A percentile compares a stretch with the other conserved stretches of the same genome.
phyloP scores from a whole-genome alignment of 2,113 vertebrate genomes.

The Macaca mulatta region DNA sequence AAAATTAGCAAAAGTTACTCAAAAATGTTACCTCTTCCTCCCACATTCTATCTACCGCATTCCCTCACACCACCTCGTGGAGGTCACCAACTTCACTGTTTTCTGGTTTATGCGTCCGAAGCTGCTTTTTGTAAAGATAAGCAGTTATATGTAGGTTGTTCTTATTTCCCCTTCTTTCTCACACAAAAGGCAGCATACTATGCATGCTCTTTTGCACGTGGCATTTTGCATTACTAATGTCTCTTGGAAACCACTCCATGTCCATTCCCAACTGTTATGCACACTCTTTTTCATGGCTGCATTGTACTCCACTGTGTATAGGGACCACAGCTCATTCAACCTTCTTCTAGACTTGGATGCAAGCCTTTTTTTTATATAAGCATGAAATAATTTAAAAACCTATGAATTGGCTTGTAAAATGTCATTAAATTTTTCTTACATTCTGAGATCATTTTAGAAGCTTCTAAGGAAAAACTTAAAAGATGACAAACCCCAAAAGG shows the following conservation, averaged over 20 bases:
- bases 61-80: neutral
- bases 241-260: neutral
- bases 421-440: neutral
- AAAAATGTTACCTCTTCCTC: too few relatives aligned
- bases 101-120: neutral
- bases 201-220: neutral
- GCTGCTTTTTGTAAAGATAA: neutral
- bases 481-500: constrained; percentile 46
- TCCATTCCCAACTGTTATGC: accelerated
- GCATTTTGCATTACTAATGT: neutral
- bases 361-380: neutral
- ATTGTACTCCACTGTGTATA: accelerated
- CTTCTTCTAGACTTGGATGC: neutral
- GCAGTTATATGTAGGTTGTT: accelerated
- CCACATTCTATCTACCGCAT: neutral
- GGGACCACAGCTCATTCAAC: accelerated
- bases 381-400: neutral
- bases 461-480: constrained; percentile 28
- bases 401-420: constrained; percentile 42
- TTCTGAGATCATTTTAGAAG: constrained; percentile 42
- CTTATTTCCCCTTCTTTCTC: neutral
- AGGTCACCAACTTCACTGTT: neutral
- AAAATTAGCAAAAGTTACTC: neutral
- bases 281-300: neutral
- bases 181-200: neutral